Base-by-base conservation (phyloP, 2,113 vertebrate species). In the Natator depressus region DNA sequence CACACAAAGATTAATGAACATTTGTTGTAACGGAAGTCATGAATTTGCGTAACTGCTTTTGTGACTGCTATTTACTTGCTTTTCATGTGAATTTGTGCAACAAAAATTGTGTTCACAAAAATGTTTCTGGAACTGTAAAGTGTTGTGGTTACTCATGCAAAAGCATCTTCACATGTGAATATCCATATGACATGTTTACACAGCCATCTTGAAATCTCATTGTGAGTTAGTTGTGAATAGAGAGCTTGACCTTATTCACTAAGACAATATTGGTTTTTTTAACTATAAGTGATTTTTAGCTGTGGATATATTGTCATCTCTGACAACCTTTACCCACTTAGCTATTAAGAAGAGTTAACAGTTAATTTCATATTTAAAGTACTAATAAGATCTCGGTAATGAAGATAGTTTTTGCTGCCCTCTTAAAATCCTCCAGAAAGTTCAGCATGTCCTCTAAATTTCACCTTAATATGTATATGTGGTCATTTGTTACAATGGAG, bases 171-270 rank as follows among this genome's bases (percentile, higher is more conserved):
- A 14, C 0, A 31, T 47, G 78, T 93, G 78, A 89, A 81, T 90
- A 89, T 79, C 94, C 94, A 59, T 87, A 59, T 85, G 93, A 93
- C 90, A 85, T 89, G 96, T 93, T 93, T 76, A 69, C 35, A 69
- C 17, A n/a, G 65, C 31, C 65, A 69, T n/a, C 17, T 69, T 89
- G 93, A 87, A 19, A 78, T 93, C 90, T 93, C 93, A 51, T 86
- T 4, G 85, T 91, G 82, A 75, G 89, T 93, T 88, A 50, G 76
- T 85, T 95, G 88, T 11, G 65, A 92, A 79, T 95, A 94, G 54
- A 80, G 24, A 83, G 35, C 29, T 79, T 95, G 78, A 90, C 72
- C 17, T 50, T 91, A 81, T 88, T 96, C 85, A 42, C 95, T 81
- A 88, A 89, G 84, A 94, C 89, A 95, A 91, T 80, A 54, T 85